Evolutionary conservation across 2,113 vertebrate species (phyloP), one percentile per base, ranked within the genome.

Genomic region (Ctenomys sociabilis): DNA sequence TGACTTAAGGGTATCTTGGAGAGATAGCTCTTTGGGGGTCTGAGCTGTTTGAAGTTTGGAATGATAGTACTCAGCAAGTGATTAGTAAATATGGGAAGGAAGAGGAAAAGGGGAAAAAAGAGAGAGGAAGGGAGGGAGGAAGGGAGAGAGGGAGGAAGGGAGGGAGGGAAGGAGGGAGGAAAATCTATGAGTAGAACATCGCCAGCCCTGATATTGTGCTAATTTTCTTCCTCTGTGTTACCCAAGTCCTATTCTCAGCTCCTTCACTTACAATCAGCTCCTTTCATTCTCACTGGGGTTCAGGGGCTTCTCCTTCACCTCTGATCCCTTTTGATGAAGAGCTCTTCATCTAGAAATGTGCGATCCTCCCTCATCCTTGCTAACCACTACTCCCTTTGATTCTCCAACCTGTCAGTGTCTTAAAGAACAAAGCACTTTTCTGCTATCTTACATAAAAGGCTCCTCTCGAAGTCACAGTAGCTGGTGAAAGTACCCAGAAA

Each of bases 381-480:
- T 80, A 86, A 85, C 52, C 59, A 28, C 13, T 52, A 75, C 68
- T 81, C 22, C n/a, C 75, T 94, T 70, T 80, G 77, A 70, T 61
- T 88, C 49, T 81, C 52, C 43, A 43, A 2, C 54, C 14, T 85
- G 64, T 83, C 52, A 49, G 68, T n/a, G 37, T 77, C 68, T 57
- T 77, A 73, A 61, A 85, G 52, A 93, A 95, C 19, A 86, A 93
- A 84, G 54, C 19, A 70, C 12, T 68, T 94, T 87, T 92, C 68
- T 92, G 87, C 35, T 57, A 13, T 88, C 92, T 94, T 88, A 90
- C 43, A 80, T 73, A 63, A 49, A 93, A 78, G 16, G 7, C 26
- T 35, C 13, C 35, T 70, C 73, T 82, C n/a, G 43, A 86, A 59
- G 61, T 78, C 84, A 78, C 11, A 49, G 73, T 54, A 86, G 37